Evolutionary conservation across 2,797 vertebrate species (phyloP).

Genomic region (Argentina silus): DNA sequence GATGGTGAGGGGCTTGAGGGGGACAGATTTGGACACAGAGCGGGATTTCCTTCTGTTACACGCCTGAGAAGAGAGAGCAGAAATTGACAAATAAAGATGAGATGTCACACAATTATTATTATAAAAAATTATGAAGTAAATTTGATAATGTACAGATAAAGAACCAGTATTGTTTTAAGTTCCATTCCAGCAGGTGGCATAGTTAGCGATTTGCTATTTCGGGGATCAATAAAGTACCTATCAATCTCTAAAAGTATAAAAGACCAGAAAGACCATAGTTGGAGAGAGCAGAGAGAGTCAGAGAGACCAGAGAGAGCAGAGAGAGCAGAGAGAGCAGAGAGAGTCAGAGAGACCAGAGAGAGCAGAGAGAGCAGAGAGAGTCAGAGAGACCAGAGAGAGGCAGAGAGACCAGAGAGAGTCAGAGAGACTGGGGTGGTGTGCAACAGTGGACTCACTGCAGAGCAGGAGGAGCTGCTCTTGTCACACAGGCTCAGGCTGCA

Average conservation of each 20-base stretch:
- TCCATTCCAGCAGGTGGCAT: no score
- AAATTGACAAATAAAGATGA: neutral
- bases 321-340: neutral
- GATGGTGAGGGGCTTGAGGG: neutral
- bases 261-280: no score
- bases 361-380: neutral
- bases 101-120: neutral
- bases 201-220: no score
- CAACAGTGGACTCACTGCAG: slow-evolving; percentile 54
- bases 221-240: no score
- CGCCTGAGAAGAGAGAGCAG: neutral
- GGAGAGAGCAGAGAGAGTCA: no score
- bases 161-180: no score
- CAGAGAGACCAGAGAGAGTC: neutral
- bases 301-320: slow-evolving; percentile 1
- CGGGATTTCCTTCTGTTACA: neutral
- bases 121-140: neutral
- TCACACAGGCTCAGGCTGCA: slow-evolving; percentile 62
- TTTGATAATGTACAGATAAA: no score
- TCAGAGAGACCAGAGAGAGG: neutral
- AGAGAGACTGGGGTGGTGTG: no score
- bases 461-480: slow-evolving; percentile 26
- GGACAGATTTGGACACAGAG: neutral
- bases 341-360: neutral
- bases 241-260: no score